Evolutionary conservation across 2,113 vertebrate species (phyloP), one percentile per base, ranked within the genome.

Genomic region (Rhinoptilus africanus): DNA sequence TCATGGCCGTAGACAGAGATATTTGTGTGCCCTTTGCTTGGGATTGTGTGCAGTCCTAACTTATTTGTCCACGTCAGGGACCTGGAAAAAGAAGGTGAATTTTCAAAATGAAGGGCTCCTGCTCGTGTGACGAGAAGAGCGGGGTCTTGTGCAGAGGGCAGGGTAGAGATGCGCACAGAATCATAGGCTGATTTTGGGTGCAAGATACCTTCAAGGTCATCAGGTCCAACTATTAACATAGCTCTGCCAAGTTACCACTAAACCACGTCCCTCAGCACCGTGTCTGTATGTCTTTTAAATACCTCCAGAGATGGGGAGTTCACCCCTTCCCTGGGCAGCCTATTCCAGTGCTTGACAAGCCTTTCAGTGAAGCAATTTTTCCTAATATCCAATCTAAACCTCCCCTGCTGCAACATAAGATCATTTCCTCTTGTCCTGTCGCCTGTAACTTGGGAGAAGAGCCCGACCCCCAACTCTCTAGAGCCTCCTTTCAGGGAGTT

Each of bases 111-210:
- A 88, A 32, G 18, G 19, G 17, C 17, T 79, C 5, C n/a, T 39
- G 15, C 45, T 77, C 35, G 62, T 6, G 14, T 37, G 35, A 24
- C 0, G 1, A 51, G 39, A 48, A 66, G 23, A 67, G 4, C 39
- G 21, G 23, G 26, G 28, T 45, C 19, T 73, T 7, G 7, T 68
- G 53, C 35, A 75, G 56, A 68, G 21, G 39, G 23, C 45, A 60
- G 43, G 32, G 32, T 14, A 26, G 43, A 47, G 37, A 56, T 24
- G 13, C 1, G 0, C 1, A 3, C 4, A 24, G 37, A 59, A 22
- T 59, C 32, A 59, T n/a, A n/a, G 32, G 22, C 22, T 59, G 3
- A 17, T 59, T 59, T 57, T 59, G 34, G 12, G 22, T n/a, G 56
- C 32, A 59, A n/a, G 32, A 57, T 28, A 43, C 63, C 28, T 66